These are phyloP conservation scores for Anthoscopus minutus DNA, from an alignment of 2,113 vertebrate genomes.

Conservation along the genomic window DNA sequence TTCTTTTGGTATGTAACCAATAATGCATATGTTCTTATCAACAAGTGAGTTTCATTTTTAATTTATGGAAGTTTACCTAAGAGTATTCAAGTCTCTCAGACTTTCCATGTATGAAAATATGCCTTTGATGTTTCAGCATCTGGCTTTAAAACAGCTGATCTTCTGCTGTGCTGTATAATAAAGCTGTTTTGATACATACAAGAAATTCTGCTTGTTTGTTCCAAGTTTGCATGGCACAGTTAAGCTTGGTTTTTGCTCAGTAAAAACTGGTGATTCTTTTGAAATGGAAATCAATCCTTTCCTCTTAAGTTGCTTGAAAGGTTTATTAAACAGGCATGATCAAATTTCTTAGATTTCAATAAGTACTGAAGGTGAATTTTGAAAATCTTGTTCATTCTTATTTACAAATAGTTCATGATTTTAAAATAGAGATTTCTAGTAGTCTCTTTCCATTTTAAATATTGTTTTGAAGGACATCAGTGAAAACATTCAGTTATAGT, in stretches of 20 bases:
- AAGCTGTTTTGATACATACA: slow-evolving; percentile 2
- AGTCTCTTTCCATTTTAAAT: background rate
- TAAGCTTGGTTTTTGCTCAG: background rate
- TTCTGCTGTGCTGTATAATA: background rate
- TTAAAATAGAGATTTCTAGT: background rate
- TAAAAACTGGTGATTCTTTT: background rate
- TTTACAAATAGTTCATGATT: background rate
- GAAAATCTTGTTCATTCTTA: background rate
- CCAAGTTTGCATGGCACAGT: background rate
- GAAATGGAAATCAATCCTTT: background rate
- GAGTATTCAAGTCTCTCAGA: background rate
- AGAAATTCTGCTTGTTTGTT: background rate
- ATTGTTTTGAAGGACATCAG: background rate
- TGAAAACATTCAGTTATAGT: background rate
- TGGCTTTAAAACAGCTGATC: slow-evolving; percentile 2
- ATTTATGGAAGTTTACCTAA: slow-evolving; percentile 14
- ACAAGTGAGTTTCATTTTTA: slow-evolving; percentile 2
- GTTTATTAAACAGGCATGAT: background rate
- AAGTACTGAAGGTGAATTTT: background rate
- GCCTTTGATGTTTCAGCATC: background rate
- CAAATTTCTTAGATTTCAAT: background rate
- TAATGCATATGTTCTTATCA: background rate
- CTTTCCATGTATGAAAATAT: background rate
- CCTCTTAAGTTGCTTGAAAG: background rate
- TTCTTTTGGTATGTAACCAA: background rate